Percentiles rank a stretch among this genome's conserved stretches.
Conservation (phyloP, 2,797 vertebrate genomes). For the Pipistrellus pygmaeus region DNA sequence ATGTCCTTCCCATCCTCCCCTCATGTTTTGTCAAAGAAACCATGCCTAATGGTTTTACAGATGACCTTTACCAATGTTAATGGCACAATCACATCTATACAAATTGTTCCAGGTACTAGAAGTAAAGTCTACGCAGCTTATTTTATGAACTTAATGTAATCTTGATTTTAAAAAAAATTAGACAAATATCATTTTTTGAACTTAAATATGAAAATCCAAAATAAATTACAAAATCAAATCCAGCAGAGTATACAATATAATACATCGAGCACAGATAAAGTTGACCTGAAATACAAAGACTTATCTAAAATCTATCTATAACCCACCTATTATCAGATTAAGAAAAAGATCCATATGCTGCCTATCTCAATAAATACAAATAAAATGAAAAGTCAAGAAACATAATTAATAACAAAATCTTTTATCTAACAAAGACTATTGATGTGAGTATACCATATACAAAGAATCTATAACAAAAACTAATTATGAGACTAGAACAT, state of each 20-base stretch:
- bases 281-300: constrained; percentile 3
- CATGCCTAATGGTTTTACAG: background rate
- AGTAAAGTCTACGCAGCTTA: background rate
- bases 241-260: constrained; percentile 15
- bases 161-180: background rate
- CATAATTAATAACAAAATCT: background rate
- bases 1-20: background rate
- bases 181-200: constrained; percentile 28
- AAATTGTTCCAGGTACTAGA: background rate
- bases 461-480: background rate
- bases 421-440: background rate
- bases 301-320: background rate
- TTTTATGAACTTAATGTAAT: background rate
- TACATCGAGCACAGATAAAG: background rate
- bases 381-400: background rate
- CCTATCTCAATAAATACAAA: background rate
- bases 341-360: background rate
- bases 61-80: background rate
- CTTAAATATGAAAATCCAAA: background rate
- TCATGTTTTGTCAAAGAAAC: background rate
- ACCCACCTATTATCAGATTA: background rate
- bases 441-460: background rate
- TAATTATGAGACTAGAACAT: background rate
- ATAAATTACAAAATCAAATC: background rate
- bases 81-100: background rate